phyloP scores from a whole-genome alignment of 2,797 vertebrate genomes.

The Corythornis leucogaster region DNA sequence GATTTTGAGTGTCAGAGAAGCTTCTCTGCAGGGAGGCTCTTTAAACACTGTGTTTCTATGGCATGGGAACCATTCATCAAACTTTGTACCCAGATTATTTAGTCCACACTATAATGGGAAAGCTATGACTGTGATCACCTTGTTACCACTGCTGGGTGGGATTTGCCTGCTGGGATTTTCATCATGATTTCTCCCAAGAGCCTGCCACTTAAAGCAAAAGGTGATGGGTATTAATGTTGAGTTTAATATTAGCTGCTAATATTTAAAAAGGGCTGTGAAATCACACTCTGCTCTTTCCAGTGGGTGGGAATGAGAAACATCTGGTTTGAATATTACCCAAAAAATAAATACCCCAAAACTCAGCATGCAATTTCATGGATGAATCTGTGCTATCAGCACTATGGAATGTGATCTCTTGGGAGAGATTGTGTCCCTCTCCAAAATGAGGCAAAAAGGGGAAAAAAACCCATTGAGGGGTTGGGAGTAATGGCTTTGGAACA shows the following conservation, averaged over 20 bases:
- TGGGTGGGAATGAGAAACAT: conserved; percentile 17
- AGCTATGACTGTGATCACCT: background rate
- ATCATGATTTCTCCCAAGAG: background rate
- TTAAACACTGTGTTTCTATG: background rate
- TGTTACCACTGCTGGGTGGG: background rate
- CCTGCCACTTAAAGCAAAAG: background rate
- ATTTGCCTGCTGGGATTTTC: background rate
- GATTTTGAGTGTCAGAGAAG: background rate
- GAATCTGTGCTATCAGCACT: conserved; percentile 24
- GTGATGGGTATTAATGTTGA: background rate
- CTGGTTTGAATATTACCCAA: background rate
- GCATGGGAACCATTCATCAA: background rate
- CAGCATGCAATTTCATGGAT: background rate
- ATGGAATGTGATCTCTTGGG: conserved; percentile 41
- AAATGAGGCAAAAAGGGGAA: background rate
- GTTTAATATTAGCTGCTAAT: background rate
- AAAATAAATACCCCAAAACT: background rate
- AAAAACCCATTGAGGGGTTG: background rate
- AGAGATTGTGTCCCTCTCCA: background rate
- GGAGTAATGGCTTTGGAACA: background rate
- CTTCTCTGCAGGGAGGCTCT: background rate
- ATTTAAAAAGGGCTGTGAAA: background rate
- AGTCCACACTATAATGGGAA: background rate
- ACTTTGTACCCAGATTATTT: background rate
- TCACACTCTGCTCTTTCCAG: background rate